Base-by-base conservation (phyloP, 2,797 vertebrate species). In the Silurus aristotelis region DNA sequence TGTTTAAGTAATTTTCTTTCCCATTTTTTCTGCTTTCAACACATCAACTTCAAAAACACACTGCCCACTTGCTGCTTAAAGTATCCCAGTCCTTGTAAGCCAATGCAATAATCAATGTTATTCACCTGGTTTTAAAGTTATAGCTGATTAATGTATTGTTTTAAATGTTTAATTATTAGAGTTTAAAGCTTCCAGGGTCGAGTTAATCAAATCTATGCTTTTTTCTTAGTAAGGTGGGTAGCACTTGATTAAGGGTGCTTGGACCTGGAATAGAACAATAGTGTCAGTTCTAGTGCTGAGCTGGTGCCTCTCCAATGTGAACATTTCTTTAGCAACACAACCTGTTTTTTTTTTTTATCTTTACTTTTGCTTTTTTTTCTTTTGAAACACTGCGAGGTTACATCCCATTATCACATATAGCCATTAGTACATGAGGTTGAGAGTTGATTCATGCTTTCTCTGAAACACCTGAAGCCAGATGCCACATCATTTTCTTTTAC, bases 241-340 rank as follows among this genome's bases (percentile, higher is more conserved):
- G 56, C 31, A n/a, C 20, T 63, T 63, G 12, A 63, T 78, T 43
- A 63, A 79, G 25, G 9, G 20, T 43, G 48, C 13, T 55, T 75
- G 58, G 58, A 31, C 52, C 1, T 31, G 7, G n/a, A 25, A 14
- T 14, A 73, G 71, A 56, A 58, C 25, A 60, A 60, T 2, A 1
- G 17, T 77, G 9, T 58, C 27, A 77, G 15, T 77, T 1, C 15
- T 58, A 52, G 22, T 17, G 22, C 71, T n/a, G 71, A 73, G 71
- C 46, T 25, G n/a, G 55, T 58, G 19, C 15, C n/a, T 61, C 5
- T 22, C n/a, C 13, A 25, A 75, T 22, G 46, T 25, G 46, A 73
- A 52, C 52, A 73, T 73, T 48, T n/a, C 20, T 73, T 52, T n/a
- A 52, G 71, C 52, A 72, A 72, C 43, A 72, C 17, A 70, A 70